Evolutionary conservation across 2,797 vertebrate genomes (phyloP).

Genomic region (Potorous gilbertii): DNA sequence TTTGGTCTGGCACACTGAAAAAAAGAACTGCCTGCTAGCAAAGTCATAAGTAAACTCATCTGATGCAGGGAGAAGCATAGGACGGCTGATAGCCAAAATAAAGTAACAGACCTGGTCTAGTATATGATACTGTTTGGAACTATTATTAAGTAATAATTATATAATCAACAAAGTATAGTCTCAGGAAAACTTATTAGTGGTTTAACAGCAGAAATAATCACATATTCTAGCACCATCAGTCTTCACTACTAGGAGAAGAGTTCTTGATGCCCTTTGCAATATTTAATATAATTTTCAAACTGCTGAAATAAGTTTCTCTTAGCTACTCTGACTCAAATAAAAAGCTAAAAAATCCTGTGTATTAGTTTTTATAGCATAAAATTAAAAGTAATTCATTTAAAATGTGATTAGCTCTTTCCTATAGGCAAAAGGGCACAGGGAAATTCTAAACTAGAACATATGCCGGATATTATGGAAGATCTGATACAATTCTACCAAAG

Average conservation of each 20-base stretch:
- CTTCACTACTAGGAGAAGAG: conserved; percentile 30
- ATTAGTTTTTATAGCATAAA: too few relatives aligned
- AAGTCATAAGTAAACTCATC: conserved; percentile 17
- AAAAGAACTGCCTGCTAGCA: background rate
- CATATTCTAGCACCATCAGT: background rate
- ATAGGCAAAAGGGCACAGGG: too few relatives aligned
- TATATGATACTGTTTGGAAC: background rate
- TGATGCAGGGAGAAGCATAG: background rate
- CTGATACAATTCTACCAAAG: background rate
- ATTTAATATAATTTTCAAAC: conserved; percentile 33
- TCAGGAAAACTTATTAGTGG: conserved; percentile 4
- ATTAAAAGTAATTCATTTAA: too few relatives aligned
- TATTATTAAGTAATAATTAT: conserved; percentile 3
- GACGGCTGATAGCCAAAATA: background rate
- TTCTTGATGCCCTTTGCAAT: conserved; percentile 35
- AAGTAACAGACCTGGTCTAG: background rate
- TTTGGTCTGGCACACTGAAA: background rate
- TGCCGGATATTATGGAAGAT: background rate
- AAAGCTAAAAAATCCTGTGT: too few relatives aligned
- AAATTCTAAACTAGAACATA: background rate
- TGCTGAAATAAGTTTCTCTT: conserved; percentile 10
- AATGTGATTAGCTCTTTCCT: too few relatives aligned
- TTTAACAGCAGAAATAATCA: conserved; percentile 12
- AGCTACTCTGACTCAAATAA: conserved; percentile 3
- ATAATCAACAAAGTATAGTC: conserved; percentile 10